Percentiles rank a stretch among this genome's conserved stretches.
These are phyloP conservation scores for Apodemia mormo DNA, from an alignment of 2,888 invertebrate genomes.

Conservation along the genomic window DNA sequence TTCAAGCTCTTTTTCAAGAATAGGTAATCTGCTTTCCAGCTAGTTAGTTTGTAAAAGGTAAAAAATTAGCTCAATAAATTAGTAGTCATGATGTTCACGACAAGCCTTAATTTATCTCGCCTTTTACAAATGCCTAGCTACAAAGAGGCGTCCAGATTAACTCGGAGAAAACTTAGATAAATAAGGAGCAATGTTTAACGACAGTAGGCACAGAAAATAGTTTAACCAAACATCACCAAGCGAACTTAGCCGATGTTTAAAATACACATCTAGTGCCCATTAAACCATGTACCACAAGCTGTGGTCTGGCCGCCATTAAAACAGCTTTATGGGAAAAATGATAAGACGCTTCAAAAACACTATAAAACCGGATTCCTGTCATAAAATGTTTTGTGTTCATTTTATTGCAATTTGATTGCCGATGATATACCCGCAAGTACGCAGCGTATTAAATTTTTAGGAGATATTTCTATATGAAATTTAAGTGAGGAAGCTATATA, in stretches of 20 bases:
- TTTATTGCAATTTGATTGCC: constrained; percentile 37
- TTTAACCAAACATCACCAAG: background rate
- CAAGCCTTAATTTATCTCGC: no score
- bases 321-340: constrained; percentile 63
- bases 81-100: no score
- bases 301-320: constrained; percentile 48
- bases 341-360: constrained; percentile 64
- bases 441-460: constrained; percentile 21
- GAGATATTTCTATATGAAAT: constrained; percentile 4
- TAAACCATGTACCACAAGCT: constrained; percentile 19
- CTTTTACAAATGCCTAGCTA: no score
- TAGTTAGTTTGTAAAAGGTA: no score
- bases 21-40: no score
- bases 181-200: no score
- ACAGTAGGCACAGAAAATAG: background rate
- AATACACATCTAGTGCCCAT: background rate
- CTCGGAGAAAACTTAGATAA: no score
- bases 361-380: constrained; percentile 55
- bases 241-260: background rate
- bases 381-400: constrained; percentile 41
- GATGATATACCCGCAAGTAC: constrained; percentile 25
- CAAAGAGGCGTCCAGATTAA: no score
- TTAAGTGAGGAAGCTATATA: constrained; percentile 11
- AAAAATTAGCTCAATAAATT: no score
- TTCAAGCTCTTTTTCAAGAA: no score